These are phyloP conservation scores for Oryctes rhinoceros DNA, from an alignment of 1,140 invertebrate species.

Conservation along the genomic window DNA sequence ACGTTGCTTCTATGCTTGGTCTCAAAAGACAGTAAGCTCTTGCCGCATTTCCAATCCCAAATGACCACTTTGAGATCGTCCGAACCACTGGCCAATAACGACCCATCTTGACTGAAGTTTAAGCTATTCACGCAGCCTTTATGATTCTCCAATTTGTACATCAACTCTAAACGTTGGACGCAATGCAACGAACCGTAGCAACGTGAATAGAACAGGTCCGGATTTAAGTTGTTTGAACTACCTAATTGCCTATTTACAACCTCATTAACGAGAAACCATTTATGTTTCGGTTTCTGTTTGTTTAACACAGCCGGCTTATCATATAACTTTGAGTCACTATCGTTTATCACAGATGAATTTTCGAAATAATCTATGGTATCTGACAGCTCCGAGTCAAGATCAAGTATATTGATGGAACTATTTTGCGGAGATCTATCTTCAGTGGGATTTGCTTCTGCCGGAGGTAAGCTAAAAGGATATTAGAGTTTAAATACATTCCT, in stretches of 20 bases:
- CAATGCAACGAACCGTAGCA: conserved; percentile 85
- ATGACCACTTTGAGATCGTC: conserved; percentile 86
- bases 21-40: conserved; percentile 70
- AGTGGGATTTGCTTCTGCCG: neutral
- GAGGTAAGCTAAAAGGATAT: conserved; percentile 6
- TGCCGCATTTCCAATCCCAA: conserved; percentile 89
- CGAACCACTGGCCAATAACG: conserved; percentile 84
- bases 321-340: conserved; percentile 60
- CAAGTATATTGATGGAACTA: neutral
- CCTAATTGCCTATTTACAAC: conserved; percentile 70
- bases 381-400: conserved; percentile 37
- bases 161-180: conserved; percentile 83
- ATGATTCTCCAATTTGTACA: conserved; percentile 82
- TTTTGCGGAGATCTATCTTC: neutral
- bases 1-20: conserved; percentile 88
- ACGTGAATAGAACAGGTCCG: conserved; percentile 71
- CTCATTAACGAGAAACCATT: conserved; percentile 72
- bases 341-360: conserved; percentile 57
- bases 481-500: neutral
- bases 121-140: conserved; percentile 92
- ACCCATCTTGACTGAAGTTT: conserved; percentile 84
- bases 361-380: conserved; percentile 54
- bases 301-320: conserved; percentile 65
- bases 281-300: conserved; percentile 72
- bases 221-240: conserved; percentile 62